Evolutionary conservation across 2,113 vertebrate genomes (phyloP).

Genomic region (Rhea americana): DNA sequence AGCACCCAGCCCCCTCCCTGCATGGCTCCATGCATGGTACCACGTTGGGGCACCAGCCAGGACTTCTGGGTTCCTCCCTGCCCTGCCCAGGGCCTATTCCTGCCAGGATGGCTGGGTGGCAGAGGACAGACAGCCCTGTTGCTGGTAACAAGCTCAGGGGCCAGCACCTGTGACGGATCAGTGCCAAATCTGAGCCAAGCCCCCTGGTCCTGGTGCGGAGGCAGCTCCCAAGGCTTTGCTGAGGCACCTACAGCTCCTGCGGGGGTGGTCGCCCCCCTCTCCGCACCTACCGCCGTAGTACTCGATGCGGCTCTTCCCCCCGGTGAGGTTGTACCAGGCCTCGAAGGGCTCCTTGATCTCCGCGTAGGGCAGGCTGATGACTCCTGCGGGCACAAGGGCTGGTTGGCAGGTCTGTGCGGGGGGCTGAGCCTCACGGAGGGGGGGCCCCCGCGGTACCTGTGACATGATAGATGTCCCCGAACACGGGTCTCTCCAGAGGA

Average conservation of each 20-base stretch:
- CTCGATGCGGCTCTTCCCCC: conserved; percentile 76
- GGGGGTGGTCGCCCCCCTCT: neutral
- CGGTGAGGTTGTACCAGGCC: conserved; percentile 78
- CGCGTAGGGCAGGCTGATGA: conserved; percentile 79
- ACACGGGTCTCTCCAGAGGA: neutral
- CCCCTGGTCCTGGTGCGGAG: rapidly evolving
- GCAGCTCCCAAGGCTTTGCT: neutral
- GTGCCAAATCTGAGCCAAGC: neutral
- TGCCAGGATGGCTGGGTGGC: too few relatives aligned
- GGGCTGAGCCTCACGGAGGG: neutral
- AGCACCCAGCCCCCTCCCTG: too few relatives aligned
- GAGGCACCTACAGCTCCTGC: neutral
- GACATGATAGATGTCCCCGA: conserved; percentile 46
- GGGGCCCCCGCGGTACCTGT: neutral
- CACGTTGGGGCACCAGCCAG: too few relatives aligned
- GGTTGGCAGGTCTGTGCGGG: rapidly evolving
- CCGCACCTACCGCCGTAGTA: conserved; percentile 72
- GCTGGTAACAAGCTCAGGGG: too few relatives aligned
- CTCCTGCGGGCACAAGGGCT: conserved; percentile 37
- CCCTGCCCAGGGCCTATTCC: too few relatives aligned
- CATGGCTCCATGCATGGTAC: too few relatives aligned
- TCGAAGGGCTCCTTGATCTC: conserved; percentile 86
- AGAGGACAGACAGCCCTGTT: too few relatives aligned
- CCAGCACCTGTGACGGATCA: too few relatives aligned
- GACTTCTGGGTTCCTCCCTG: too few relatives aligned